These are phyloP conservation scores for Phania funesta DNA, from an alignment of 2,888 invertebrate genomes.

Conservation along the genomic window DNA sequence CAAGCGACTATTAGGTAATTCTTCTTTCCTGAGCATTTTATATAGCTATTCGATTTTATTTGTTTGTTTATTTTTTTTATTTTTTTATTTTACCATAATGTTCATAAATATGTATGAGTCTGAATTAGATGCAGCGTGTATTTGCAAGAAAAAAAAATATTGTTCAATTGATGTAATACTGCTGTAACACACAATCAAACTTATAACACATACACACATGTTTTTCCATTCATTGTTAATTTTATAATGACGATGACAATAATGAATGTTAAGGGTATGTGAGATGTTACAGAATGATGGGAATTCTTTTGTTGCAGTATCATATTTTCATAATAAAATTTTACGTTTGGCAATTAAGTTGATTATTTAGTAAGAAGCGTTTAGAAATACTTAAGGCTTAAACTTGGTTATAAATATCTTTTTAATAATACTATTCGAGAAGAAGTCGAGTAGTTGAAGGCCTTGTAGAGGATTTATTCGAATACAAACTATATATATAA, in stretches of 20 bases:
- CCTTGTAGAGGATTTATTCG: too few species aligned
- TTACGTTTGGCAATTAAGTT: neutral
- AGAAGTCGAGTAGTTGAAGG: too few species aligned
- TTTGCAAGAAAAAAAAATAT: conserved; percentile 32
- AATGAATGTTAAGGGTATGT: conserved; percentile 52
- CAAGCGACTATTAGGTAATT: conserved; percentile 56
- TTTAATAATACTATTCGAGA: too few species aligned
- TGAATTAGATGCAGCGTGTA: conserved; percentile 4
- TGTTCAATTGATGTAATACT: conserved; percentile 44
- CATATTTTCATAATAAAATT: neutral
- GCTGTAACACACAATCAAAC: neutral
- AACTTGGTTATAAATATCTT: too few species aligned
- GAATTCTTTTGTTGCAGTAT: conserved; percentile 5
- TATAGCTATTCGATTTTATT: conserved; percentile 41
- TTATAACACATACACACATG: neutral
- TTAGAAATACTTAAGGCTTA: neutral
- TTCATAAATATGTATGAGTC: neutral
- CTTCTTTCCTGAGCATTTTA: conserved; percentile 29
- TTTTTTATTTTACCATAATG: neutral
- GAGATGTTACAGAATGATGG: conserved; percentile 25
- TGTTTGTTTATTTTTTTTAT: too few species aligned
- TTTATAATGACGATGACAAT: conserved; percentile 35
- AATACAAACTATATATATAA: too few species aligned
- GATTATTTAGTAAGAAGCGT: neutral
- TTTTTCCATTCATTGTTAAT: conserved; percentile 51